Conservation (phyloP, 2,113 vertebrate species). For the Anarrhichthys ocellatus region DNA sequence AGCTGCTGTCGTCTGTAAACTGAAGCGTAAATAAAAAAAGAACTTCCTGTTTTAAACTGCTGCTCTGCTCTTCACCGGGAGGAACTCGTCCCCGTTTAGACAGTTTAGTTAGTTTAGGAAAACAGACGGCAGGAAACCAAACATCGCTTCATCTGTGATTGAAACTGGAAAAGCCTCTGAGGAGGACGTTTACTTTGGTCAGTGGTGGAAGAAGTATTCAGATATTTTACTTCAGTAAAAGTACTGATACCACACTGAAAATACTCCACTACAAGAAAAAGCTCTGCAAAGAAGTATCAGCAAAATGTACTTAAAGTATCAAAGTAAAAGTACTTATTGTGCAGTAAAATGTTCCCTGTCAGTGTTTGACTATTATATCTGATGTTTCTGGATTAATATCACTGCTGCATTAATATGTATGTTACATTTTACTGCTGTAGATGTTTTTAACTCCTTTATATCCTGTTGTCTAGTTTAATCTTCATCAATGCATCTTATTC, state of each 20-base stretch:
- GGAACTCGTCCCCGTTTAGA: neutral
- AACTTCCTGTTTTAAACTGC: conserved; percentile 14
- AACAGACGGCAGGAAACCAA: neutral
- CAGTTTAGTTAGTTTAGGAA: neutral
- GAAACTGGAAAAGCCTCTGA: neutral
- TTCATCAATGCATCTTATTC: neutral
- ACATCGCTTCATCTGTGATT: neutral
- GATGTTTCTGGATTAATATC: neutral
- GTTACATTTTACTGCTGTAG: too few relatives aligned
- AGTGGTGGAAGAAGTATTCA: neutral
- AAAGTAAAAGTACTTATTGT: neutral
- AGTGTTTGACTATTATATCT: neutral
- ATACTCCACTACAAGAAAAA: neutral
- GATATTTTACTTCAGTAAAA: neutral
- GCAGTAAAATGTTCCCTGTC: neutral
- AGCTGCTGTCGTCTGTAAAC: neutral
- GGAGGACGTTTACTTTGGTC: neutral
- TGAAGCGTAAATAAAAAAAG: neutral
- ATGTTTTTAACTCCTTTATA: neutral
- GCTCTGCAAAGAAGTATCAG: neutral
- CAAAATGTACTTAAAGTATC: neutral
- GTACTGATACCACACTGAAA: neutral
- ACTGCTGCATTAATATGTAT: neutral
- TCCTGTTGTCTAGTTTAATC: neutral
- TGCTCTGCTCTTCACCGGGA: neutral